phyloP scores from a whole-genome alignment of 2,113 vertebrate species.

The Thryonomys swinderianus region DNA sequence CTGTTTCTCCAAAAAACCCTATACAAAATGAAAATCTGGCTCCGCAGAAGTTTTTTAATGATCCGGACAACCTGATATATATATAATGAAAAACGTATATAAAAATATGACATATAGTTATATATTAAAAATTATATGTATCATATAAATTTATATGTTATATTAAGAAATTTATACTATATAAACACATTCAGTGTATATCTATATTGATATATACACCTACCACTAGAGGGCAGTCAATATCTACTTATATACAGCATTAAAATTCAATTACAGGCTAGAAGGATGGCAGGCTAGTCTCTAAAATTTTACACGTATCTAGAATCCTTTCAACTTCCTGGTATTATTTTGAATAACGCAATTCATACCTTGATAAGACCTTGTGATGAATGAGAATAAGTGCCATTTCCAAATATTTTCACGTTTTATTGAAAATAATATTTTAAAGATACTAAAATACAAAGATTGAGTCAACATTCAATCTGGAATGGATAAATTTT shows the following conservation, averaged over 20 bases:
- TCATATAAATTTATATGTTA: not conserved
- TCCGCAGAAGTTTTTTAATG: not conserved
- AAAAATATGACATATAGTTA: not conserved
- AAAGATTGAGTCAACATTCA: not conserved
- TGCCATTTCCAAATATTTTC: constrained; percentile 1
- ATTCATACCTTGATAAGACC: constrained; percentile 15
- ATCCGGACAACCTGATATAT: not conserved
- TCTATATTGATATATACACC: not conserved
- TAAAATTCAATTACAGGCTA: not conserved
- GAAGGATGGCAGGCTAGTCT: not conserved
- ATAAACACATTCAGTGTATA: not conserved
- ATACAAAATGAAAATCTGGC: constrained; percentile 2
- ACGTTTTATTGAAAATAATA: not conserved
- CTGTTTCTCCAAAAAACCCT: not conserved
- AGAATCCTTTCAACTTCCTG: not conserved
- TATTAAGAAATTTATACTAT: not conserved
- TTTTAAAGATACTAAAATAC: not conserved
- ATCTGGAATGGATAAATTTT: not conserved
- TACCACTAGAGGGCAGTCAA: constrained; percentile 64
- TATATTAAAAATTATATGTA: not conserved
- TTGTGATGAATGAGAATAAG: not conserved
- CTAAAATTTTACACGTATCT: not conserved
- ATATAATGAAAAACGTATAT: not conserved
- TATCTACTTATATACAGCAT: not conserved
- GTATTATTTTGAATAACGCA: not conserved